phyloP scores from a whole-genome alignment of 2,888 invertebrate species.

The Orthonychiurus folsomi region DNA sequence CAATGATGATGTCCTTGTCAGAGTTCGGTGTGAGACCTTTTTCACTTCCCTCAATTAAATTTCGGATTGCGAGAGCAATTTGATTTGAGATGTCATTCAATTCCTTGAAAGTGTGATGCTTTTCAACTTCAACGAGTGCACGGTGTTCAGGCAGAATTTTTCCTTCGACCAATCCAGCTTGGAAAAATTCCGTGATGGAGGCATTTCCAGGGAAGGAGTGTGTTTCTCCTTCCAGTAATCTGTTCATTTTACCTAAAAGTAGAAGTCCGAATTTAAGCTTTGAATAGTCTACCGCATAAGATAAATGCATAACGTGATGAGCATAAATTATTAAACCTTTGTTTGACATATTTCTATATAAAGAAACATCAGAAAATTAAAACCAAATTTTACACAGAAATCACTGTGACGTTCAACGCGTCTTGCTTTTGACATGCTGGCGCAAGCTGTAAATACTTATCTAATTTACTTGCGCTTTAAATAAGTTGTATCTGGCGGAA shows the following conservation, averaged over 20 bases:
- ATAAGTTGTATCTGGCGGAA: too few species aligned
- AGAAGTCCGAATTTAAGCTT: too few species aligned
- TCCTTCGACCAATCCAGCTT: constrained; percentile 6
- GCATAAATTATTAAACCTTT: too few species aligned
- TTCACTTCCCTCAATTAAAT: constrained; percentile 4
- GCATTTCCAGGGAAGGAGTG: constrained; percentile 20
- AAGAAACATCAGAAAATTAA: too few species aligned
- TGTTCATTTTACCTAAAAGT: constrained; percentile 11
- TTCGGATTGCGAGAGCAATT: constrained; percentile 13
- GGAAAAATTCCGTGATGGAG: constrained; percentile 18
- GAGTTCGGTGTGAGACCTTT: constrained; percentile 14
- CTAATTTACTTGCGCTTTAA: too few species aligned
- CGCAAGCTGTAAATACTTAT: too few species aligned
- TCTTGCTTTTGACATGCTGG: too few species aligned
- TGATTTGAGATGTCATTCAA: constrained; percentile 18
- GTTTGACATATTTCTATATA: too few species aligned
- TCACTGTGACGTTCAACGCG: too few species aligned
- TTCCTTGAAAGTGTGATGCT: constrained; percentile 14
- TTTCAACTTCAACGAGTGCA: constrained; percentile 14
- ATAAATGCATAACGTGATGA: too few species aligned
- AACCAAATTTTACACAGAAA: too few species aligned
- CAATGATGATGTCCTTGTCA: constrained; percentile 19
- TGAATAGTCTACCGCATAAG: too few species aligned
- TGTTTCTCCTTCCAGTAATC: constrained; percentile 12
- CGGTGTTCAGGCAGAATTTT: not conserved